phyloP scores from a whole-genome alignment of 2,797 vertebrate genomes.

The Balearica regulorum region DNA sequence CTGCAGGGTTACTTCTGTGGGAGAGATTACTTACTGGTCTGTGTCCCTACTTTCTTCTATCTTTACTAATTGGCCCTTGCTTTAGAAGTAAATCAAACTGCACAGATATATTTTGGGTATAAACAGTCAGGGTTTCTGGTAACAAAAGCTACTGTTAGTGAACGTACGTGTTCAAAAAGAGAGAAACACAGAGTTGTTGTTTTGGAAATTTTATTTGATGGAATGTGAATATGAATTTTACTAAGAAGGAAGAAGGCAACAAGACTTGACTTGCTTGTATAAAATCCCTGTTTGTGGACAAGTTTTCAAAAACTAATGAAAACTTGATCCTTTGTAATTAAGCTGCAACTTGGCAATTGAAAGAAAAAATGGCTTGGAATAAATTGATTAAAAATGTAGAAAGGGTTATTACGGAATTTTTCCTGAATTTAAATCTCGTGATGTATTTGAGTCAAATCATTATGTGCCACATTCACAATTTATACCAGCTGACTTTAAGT shows the following conservation, averaged over 20 bases:
- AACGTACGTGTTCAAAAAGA: fast-evolving
- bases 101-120: neutral
- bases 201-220: neutral
- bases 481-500: constrained; percentile 12
- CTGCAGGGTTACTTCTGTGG: neutral
- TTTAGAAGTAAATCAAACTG: neutral
- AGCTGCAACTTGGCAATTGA: neutral
- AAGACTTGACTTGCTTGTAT: neutral
- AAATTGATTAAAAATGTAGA: neutral
- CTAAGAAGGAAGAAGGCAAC: neutral
- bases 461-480: neutral
- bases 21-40: neutral
- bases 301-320: neutral
- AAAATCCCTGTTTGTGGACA: neutral
- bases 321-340: neutral
- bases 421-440: neutral
- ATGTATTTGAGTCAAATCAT: neutral
- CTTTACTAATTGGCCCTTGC: neutral
- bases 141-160: neutral
- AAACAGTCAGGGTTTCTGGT: neutral
- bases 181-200: neutral
- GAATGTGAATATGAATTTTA: neutral
- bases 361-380: neutral
- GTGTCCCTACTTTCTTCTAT: neutral
- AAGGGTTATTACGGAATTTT: neutral